A percentile compares a stretch with the other conserved stretches of the same genome.
phyloP scores from a whole-genome alignment of 2,113 vertebrate species.

The Cynopterus brachyotis region DNA sequence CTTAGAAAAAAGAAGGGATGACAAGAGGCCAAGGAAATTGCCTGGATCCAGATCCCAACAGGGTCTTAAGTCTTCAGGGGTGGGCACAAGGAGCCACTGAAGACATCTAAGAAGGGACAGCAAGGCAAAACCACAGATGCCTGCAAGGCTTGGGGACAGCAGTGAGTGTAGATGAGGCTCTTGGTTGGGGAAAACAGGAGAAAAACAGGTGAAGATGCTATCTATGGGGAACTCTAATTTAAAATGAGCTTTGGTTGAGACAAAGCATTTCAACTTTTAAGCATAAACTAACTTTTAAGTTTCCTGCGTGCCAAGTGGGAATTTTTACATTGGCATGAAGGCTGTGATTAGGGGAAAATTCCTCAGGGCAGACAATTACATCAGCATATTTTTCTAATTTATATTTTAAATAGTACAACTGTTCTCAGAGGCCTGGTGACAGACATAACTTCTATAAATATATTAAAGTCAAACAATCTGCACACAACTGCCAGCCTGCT shows the following conservation, averaged over 20 bases:
- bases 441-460: constrained; percentile 65
- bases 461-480: constrained; percentile 53
- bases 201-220: neutral
- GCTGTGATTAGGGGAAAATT: constrained; percentile 56
- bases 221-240: neutral
- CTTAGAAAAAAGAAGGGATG: neutral
- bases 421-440: constrained; percentile 64
- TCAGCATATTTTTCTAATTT: constrained; percentile 71
- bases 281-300: neutral
- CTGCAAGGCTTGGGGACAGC: neutral
- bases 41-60: neutral
- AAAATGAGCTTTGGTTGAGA: neutral
- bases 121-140: neutral
- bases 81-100: neutral
- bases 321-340: constrained; percentile 27
- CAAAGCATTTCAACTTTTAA: neutral
- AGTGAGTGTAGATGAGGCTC: neutral
- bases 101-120: neutral
- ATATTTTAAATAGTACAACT: constrained; percentile 68
- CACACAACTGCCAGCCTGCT: constrained; percentile 1
- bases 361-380: constrained; percentile 57
- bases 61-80: neutral
- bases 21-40: neutral
- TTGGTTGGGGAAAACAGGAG: neutral
- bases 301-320: neutral